A percentile compares a stretch with the other conserved stretches of the same genome.
Conservation (phyloP, 2,797 vertebrate genomes). For the Sphenodon punctatus region DNA sequence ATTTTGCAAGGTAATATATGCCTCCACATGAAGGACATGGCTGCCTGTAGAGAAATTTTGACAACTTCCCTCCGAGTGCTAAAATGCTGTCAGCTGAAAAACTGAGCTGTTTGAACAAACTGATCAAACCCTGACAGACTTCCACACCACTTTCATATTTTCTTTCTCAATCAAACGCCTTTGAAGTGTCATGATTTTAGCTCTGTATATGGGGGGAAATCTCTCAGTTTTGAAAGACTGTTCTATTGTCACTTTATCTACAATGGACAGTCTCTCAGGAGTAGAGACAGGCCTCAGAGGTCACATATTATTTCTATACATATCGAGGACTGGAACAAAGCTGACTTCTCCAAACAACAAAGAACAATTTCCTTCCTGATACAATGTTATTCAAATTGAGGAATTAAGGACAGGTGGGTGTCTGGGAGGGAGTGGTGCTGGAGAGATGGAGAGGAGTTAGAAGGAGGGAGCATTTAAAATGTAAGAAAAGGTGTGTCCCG, state of each 20-base stretch:
- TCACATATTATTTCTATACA: rapidly evolving
- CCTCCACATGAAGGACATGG: slow-evolving; percentile 51
- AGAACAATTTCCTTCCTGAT: no score
- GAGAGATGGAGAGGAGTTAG: no score
- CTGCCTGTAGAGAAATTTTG: slow-evolving; percentile 64
- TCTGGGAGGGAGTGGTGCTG: no score
- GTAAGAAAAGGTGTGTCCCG: no score
- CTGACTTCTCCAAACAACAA: not conserved
- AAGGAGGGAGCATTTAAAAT: no score
- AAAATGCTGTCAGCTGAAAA: slow-evolving; percentile 66
- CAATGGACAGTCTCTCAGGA: not conserved
- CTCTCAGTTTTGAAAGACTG: not conserved
- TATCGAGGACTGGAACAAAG: not conserved
- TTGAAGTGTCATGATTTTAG: slow-evolving; percentile 32
- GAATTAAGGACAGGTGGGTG: no score
- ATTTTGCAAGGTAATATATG: slow-evolving; percentile 50
- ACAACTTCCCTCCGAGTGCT: slow-evolving; percentile 69
- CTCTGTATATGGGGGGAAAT: not conserved
- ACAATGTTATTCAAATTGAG: no score
- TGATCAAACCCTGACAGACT: slow-evolving; percentile 64
- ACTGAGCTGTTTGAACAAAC: slow-evolving; percentile 57
- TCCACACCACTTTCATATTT: slow-evolving; percentile 51
- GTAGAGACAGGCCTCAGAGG: not conserved
- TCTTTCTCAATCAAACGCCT: slow-evolving; percentile 60
- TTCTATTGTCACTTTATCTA: not conserved